These are phyloP conservation scores for Drosophila carrolli DNA, from an alignment of 1,140 invertebrate genomes.

Conservation along the genomic window DNA sequence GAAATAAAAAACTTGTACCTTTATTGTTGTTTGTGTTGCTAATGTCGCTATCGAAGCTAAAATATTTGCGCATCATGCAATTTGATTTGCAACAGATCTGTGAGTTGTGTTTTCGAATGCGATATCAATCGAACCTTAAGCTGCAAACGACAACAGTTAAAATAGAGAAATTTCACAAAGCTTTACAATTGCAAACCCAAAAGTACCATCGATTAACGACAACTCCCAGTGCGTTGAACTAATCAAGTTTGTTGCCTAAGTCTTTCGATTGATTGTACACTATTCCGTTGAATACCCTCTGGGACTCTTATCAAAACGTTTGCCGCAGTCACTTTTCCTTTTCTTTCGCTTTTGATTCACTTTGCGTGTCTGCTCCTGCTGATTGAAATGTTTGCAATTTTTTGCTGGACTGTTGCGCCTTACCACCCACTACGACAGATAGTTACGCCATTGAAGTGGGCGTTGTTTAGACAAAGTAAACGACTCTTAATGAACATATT, in stretches of 20 bases:
- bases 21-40: constrained; percentile 39
- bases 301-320: constrained; percentile 24
- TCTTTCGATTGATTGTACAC: constrained; percentile 65
- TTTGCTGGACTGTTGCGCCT: background rate
- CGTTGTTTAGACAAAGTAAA: constrained; percentile 62
- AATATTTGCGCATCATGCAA: constrained; percentile 79
- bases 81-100: constrained; percentile 69
- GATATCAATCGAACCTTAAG: constrained; percentile 41
- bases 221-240: constrained; percentile 46
- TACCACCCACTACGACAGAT: background rate
- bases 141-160: constrained; percentile 9
- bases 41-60: constrained; percentile 30
- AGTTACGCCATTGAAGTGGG: constrained; percentile 24
- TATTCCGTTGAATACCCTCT: constrained; percentile 11
- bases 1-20: constrained; percentile 77
- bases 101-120: constrained; percentile 53
- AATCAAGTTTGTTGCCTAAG: constrained; percentile 74
- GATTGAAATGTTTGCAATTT: constrained; percentile 56
- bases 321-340: constrained; percentile 18
- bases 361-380: constrained; percentile 43
- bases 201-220: constrained; percentile 1
- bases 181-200: constrained; percentile 10
- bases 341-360: constrained; percentile 25
- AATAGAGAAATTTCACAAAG: constrained; percentile 33
- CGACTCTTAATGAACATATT: constrained; percentile 72